phyloP scores from a whole-genome alignment of 2,888 invertebrate genomes.

The Rhagophthalmus giganteus region DNA sequence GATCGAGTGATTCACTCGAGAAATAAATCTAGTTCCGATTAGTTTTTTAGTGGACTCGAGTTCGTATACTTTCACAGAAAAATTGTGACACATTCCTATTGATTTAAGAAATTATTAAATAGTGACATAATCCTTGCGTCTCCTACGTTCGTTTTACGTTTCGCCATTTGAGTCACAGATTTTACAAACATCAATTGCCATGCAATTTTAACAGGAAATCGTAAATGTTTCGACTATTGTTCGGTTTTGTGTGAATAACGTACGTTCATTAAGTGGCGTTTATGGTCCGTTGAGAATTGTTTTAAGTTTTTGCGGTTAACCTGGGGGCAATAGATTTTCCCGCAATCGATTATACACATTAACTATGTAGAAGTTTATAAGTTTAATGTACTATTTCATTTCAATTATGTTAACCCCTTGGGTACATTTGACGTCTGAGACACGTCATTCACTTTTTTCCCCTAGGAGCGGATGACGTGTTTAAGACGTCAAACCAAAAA shows the following conservation, averaged over 20 bases:
- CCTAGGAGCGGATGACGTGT: no score
- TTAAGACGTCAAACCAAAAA: no score
- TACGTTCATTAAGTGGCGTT: constrained; percentile 15
- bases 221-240: constrained; percentile 17
- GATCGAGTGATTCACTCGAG: no score
- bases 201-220: constrained; percentile 8
- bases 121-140: constrained; percentile 15
- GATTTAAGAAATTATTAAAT: constrained; percentile 15
- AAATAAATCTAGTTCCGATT: no score
- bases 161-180: constrained; percentile 6
- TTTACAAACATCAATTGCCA: constrained; percentile 6
- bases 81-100: constrained; percentile 17
- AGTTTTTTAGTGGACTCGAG: no score
- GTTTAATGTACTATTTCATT: no score
- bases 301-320: neutral
- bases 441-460: no score
- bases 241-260: constrained; percentile 16
- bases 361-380: no score
- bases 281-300: constrained; percentile 5
- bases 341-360: no score
- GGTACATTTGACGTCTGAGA: no score
- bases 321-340: no score
- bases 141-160: constrained; percentile 10
- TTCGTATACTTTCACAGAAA: constrained; percentile 10
- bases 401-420: no score